Percentiles rank a stretch among this genome's conserved stretches.
Evolutionary conservation across 2,888 invertebrate genomes (phyloP).

Genomic region (Schizotus pectinicornis): DNA sequence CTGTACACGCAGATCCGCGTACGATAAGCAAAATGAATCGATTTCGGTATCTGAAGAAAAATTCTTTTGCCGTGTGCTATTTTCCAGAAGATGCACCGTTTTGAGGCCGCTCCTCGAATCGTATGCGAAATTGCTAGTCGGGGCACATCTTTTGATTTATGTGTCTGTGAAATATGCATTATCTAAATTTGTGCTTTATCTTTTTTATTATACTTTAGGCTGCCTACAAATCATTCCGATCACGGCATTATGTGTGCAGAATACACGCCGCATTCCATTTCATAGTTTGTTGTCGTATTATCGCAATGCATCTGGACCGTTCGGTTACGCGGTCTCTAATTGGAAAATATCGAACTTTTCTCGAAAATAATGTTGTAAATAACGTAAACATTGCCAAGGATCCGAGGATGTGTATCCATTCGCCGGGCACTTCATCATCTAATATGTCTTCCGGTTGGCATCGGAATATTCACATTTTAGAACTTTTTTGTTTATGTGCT

Average conservation of each 20-base stretch:
- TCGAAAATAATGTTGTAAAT: slow-evolving; percentile 26
- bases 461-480: slow-evolving; percentile 52
- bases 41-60: no score
- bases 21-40: no score
- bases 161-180: slow-evolving; percentile 59
- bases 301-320: background rate
- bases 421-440: slow-evolving; percentile 49
- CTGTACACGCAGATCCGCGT: no score
- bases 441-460: slow-evolving; percentile 56
- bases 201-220: slow-evolving; percentile 57
- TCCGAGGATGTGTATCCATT: slow-evolving; percentile 45
- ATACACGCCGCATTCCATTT: slow-evolving; percentile 31
- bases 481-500: slow-evolving; percentile 52
- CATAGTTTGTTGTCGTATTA: slow-evolving; percentile 1
- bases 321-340: slow-evolving; percentile 4
- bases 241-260: slow-evolving; percentile 46
- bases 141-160: slow-evolving; percentile 56
- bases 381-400: slow-evolving; percentile 36
- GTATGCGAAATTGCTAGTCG: slow-evolving; percentile 55
- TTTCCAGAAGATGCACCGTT: slow-evolving; percentile 11
- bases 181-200: slow-evolving; percentile 59
- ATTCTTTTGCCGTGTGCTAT: no score
- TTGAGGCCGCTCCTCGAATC: slow-evolving; percentile 40
- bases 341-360: slow-evolving; percentile 19
- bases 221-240: slow-evolving; percentile 54